Percentiles rank a stretch among this genome's conserved stretches.
These are phyloP conservation scores for Xiphorhynchus elegans DNA, from an alignment of 2,113 vertebrate species.

Conservation along the genomic window DNA sequence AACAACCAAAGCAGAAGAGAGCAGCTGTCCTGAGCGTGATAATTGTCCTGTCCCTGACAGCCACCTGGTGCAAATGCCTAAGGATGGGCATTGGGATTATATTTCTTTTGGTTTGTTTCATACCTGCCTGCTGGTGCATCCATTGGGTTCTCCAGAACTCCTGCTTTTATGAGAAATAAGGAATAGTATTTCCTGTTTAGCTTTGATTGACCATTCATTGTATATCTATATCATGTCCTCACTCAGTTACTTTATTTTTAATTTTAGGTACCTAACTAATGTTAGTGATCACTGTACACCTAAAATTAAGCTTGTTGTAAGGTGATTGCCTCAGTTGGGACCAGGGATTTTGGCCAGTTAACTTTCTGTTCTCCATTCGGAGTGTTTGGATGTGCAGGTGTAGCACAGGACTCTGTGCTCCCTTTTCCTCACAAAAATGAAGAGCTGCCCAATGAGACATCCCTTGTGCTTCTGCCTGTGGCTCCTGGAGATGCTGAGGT, in stretches of 20 bases:
- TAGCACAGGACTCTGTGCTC: not conserved
- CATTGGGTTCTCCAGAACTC: not conserved
- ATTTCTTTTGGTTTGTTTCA: not conserved
- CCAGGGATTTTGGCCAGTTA: not conserved
- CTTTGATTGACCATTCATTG: not conserved
- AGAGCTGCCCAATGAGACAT: not conserved
- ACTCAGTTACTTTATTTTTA: not conserved
- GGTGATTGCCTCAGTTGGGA: not conserved
- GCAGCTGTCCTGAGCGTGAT: not conserved
- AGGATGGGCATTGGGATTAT: not conserved
- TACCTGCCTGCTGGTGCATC: not conserved
- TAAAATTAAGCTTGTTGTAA: not conserved
- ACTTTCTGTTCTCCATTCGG: not conserved
- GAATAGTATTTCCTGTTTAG: not conserved
- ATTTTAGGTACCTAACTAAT: not conserved
- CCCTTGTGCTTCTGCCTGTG: rapidly evolving
- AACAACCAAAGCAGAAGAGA: not conserved
- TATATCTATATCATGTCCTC: rapidly evolving
- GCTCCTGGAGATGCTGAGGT: not conserved
- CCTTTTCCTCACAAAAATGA: not conserved
- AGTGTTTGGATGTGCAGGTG: not conserved
- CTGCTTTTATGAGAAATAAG: not conserved
- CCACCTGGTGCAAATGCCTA: not conserved
- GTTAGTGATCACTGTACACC: not conserved
- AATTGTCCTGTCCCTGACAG: not conserved